Evolutionary conservation across 2,888 invertebrate species (phyloP).

Genomic region (Lissonota sp.): DNA sequence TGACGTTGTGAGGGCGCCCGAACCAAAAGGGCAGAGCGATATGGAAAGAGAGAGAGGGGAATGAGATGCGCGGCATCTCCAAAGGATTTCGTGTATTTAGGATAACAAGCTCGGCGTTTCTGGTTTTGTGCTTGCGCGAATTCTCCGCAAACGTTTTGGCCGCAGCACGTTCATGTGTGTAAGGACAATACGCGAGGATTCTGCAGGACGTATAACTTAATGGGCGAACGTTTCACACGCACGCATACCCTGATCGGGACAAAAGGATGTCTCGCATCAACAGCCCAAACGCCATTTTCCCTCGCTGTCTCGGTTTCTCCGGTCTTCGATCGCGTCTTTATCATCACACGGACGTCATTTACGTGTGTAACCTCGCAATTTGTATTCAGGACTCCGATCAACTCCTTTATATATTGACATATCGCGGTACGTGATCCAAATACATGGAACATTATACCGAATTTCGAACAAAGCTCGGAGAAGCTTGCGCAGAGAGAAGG

Average conservation of each 20-base stretch:
- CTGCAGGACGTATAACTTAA: constrained; percentile 3
- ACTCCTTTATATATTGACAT: constrained; percentile 83
- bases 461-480: constrained; percentile 77
- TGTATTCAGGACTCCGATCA: constrained; percentile 81
- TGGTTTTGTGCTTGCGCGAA: constrained; percentile 54
- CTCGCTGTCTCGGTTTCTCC: constrained; percentile 40
- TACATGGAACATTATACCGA: constrained; percentile 83
- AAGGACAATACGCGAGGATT: background rate
- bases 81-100: constrained; percentile 84
- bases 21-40: constrained; percentile 11
- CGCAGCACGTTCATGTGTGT: constrained; percentile 9
- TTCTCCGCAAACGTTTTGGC: constrained; percentile 40
- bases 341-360: constrained; percentile 25
- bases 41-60: constrained; percentile 47
- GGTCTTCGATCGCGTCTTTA: constrained; percentile 29
- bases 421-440: constrained; percentile 84
- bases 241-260: background rate
- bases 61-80: constrained; percentile 69
- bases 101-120: constrained; percentile 81
- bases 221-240: background rate
- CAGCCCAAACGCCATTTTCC: constrained; percentile 18
- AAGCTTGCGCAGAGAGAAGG: constrained; percentile 37
- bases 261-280: no score
- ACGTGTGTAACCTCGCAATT: constrained; percentile 70
- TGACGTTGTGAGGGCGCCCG: constrained; percentile 23